Evolutionary conservation across 2,113 vertebrate species (phyloP).

Genomic region (Progne subis): DNA sequence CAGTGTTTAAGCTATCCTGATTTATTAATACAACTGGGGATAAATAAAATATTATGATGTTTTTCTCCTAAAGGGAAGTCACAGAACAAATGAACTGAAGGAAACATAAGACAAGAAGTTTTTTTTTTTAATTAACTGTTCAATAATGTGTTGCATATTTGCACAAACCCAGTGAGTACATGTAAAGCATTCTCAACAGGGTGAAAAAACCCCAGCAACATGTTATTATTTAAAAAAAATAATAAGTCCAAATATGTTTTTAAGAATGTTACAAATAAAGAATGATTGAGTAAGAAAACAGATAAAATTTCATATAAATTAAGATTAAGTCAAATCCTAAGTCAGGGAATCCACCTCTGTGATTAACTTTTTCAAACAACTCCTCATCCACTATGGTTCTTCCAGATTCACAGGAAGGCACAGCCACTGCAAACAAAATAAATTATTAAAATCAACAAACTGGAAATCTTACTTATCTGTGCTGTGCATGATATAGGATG

Average conservation of each 20-base stretch:
- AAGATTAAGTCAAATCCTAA: background rate
- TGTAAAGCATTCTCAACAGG: background rate
- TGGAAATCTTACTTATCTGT: conserved; percentile 69
- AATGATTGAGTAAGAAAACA: background rate
- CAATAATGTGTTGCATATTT: background rate
- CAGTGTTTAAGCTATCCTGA: background rate
- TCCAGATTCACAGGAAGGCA: background rate
- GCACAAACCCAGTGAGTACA: background rate
- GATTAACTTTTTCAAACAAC: background rate
- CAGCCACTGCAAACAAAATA: background rate
- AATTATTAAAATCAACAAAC: background rate
- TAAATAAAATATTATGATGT: background rate
- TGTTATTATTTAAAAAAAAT: background rate
- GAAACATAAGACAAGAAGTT: background rate
- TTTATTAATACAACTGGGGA: background rate
- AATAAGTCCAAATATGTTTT: background rate
- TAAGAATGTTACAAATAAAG: background rate
- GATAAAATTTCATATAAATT: background rate
- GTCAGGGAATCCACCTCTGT: background rate
- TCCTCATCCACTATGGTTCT: background rate
- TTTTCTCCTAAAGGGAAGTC: background rate
- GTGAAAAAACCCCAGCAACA: background rate
- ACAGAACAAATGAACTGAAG: background rate
- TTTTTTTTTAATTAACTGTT: background rate
- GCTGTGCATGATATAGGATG: conserved; percentile 80